Evolutionary conservation across 2,888 invertebrate species (phyloP).

Genomic region (Morpho achilles): DNA sequence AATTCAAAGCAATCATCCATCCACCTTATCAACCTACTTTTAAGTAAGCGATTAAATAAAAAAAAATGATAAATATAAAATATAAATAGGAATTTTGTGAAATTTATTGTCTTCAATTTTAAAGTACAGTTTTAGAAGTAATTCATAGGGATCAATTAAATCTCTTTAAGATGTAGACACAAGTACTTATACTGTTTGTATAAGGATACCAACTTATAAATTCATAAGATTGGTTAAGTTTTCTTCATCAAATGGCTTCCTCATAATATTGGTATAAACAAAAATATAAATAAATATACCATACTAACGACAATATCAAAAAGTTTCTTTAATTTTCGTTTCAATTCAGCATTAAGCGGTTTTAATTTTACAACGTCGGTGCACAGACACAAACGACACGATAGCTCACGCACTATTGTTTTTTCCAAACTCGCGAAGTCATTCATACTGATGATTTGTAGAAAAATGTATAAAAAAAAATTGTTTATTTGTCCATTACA

Average conservation of each 20-base stretch:
- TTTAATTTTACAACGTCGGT: slow-evolving; percentile 68
- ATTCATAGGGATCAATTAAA: no score
- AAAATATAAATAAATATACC: background rate
- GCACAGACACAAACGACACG: slow-evolving; percentile 68
- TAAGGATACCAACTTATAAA: no score
- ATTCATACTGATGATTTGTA: slow-evolving; percentile 51
- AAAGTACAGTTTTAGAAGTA: no score
- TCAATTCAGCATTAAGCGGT: slow-evolving; percentile 62
- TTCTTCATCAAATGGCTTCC: background rate
- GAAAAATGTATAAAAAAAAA: slow-evolving; percentile 14
- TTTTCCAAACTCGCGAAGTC: slow-evolving; percentile 65
- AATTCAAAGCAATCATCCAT: no score
- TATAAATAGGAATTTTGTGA: no score
- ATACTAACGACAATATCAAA: slow-evolving; percentile 60
- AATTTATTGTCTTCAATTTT: no score
- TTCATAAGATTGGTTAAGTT: no score
- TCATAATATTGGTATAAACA: background rate
- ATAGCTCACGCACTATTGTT: slow-evolving; percentile 67
- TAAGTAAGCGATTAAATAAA: no score
- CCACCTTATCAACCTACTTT: no score
- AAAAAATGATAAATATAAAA: no score
- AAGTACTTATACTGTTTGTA: no score
- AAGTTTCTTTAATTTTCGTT: slow-evolving; percentile 63
- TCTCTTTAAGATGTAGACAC: no score
- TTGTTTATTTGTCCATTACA: slow-evolving; percentile 33